These are phyloP conservation scores for Bibio marci DNA, from an alignment of 2,888 invertebrate genomes.

Conservation along the genomic window DNA sequence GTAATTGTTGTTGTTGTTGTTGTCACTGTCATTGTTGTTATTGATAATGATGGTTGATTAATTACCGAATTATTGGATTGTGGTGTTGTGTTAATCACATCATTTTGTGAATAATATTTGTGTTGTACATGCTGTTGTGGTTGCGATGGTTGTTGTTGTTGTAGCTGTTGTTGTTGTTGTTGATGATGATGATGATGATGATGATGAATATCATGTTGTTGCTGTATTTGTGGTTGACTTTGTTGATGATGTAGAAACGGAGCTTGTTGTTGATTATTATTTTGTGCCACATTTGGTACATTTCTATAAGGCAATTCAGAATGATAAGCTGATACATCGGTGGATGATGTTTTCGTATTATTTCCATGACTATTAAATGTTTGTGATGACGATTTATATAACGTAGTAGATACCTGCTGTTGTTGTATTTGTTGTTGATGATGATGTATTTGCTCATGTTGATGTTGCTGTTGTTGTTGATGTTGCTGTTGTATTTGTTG, in stretches of 20 bases:
- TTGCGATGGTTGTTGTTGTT: slow-evolving; percentile 11
- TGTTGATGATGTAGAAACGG: slow-evolving; percentile 13
- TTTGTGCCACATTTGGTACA: not conserved
- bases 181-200: slow-evolving; percentile 2
- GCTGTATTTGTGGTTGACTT: slow-evolving; percentile 10
- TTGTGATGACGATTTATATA: slow-evolving; percentile 12
- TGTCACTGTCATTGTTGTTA: slow-evolving; percentile 6
- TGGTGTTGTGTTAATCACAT: too few relatives aligned
- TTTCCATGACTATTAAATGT: slow-evolving; percentile 8
- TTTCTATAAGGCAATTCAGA: too few relatives aligned
- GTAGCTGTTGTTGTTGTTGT: slow-evolving; percentile 14
- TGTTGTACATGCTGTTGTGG: slow-evolving; percentile 10
- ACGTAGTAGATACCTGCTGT: slow-evolving; percentile 12
- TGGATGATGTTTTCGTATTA: too few relatives aligned
- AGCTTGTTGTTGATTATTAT: not conserved
- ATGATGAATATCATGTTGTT: slow-evolving; percentile 10
- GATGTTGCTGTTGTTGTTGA: slow-evolving; percentile 15
- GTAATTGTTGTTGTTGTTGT: slow-evolving; percentile 8
- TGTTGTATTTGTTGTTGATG: slow-evolving; percentile 2
- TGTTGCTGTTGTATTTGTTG: slow-evolving; percentile 8
- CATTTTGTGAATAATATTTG: too few relatives aligned
- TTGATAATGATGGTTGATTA: slow-evolving; percentile 6
- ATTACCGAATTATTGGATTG: slow-evolving; percentile 7
- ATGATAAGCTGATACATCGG: not conserved
- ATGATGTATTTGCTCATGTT: slow-evolving; percentile 7